Percentiles rank a stretch among this genome's conserved stretches.
These are phyloP conservation scores for Prorops nasuta DNA, from an alignment of 1,140 invertebrate genomes.

Conservation along the genomic window DNA sequence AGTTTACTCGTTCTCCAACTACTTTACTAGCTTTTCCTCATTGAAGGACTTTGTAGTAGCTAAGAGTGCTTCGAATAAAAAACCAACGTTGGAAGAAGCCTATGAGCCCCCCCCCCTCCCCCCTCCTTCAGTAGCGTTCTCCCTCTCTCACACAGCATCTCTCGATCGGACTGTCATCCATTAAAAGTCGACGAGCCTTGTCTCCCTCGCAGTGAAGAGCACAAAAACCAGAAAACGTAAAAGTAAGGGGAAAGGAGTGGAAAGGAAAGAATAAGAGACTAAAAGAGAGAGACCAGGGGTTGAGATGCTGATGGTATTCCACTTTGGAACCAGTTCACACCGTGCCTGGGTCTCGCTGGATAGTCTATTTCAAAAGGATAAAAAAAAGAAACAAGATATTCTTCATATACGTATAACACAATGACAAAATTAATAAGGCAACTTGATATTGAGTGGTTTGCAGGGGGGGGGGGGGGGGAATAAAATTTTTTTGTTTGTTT, in stretches of 20 bases:
- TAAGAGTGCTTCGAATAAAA: too few relatives aligned
- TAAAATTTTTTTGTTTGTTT: too few relatives aligned
- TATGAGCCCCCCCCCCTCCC: background rate
- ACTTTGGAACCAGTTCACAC: constrained; percentile 42
- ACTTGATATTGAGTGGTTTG: background rate
- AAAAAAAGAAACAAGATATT: background rate
- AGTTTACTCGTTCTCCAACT: too few relatives aligned
- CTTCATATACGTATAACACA: constrained; percentile 10
- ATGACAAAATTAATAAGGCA: constrained; percentile 21
- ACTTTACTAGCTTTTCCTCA: too few relatives aligned
- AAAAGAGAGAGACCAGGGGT: too few relatives aligned
- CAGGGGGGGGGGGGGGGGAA: background rate
- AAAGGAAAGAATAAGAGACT: too few relatives aligned
- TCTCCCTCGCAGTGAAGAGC: constrained; percentile 28
- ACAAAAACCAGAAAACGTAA: constrained; percentile 42
- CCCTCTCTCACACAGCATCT: constrained; percentile 3
- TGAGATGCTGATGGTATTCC: too few relatives aligned
- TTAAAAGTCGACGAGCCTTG: constrained; percentile 39
- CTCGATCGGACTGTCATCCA: constrained; percentile 40
- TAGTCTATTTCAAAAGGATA: too few relatives aligned
- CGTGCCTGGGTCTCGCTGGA: too few relatives aligned
- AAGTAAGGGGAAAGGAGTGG: too few relatives aligned
- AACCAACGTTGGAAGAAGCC: too few relatives aligned
- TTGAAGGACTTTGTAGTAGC: too few relatives aligned
- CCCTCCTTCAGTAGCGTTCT: background rate